Evolutionary conservation across 2,113 vertebrate species (phyloP).

Genomic region (Chascanopsetta lugubris): DNA sequence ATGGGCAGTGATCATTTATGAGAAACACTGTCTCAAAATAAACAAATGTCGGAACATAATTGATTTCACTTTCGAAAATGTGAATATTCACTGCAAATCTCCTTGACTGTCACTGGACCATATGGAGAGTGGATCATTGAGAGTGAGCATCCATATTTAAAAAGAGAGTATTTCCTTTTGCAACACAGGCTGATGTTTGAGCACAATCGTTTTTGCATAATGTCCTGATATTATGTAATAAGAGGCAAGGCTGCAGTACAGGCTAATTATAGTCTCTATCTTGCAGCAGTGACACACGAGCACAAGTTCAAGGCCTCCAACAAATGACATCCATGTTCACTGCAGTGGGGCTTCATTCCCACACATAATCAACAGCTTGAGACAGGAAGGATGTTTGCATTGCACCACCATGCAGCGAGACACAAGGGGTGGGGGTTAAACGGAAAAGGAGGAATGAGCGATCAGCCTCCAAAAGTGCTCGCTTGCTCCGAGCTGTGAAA

Average conservation of each 20-base stretch:
- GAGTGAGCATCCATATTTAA: slow-evolving; percentile 19
- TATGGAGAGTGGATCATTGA: background rate
- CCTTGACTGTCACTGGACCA: background rate
- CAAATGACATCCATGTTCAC: slow-evolving; percentile 18
- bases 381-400: slow-evolving; percentile 11
- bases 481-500: slow-evolving; percentile 43
- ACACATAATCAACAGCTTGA: slow-evolving; percentile 13
- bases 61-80: background rate
- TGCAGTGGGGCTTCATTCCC: slow-evolving; percentile 18
- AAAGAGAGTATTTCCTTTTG: slow-evolving; percentile 17
- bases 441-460: slow-evolving; percentile 4
- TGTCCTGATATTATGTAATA: slow-evolving; percentile 27
- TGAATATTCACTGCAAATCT: background rate
- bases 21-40: background rate
- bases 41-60: background rate
- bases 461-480: slow-evolving; percentile 5
- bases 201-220: slow-evolving; percentile 12
- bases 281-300: background rate
- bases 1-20: background rate
- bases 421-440: background rate
- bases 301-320: background rate
- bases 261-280: slow-evolving; percentile 4
- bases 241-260: slow-evolving; percentile 27
- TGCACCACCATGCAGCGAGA: background rate
- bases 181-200: slow-evolving; percentile 3